A percentile compares a stretch with the other conserved stretches of the same genome.
Evolutionary conservation across 92 coral and sea anemone genomes (phyloP).

Genomic region (Porites divaricata): DNA sequence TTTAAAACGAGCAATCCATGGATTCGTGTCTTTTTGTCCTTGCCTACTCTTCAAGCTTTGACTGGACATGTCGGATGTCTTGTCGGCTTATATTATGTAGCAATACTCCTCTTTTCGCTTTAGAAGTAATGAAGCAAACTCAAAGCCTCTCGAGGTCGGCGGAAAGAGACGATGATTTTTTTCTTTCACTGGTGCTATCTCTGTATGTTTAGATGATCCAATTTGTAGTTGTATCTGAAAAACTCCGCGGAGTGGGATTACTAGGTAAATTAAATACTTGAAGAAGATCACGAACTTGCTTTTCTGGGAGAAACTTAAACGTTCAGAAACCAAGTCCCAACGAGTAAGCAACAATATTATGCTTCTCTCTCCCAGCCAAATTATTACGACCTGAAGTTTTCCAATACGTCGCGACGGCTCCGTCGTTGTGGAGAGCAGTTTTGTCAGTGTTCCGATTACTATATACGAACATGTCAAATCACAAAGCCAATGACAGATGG

Average conservation of each 20-base stretch:
- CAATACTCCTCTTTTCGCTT: not conserved
- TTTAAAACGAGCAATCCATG: too few relatives aligned
- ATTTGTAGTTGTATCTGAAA: not conserved
- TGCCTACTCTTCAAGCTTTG: conserved; percentile 2
- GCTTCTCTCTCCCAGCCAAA: too few relatives aligned
- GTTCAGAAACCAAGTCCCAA: not conserved
- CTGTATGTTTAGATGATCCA: not conserved
- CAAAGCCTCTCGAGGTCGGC: not conserved
- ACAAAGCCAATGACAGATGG: too few relatives aligned
- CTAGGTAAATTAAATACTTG: not conserved
- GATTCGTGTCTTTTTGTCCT: not conserved
- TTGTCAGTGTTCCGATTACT: too few relatives aligned
- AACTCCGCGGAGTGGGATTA: not conserved
- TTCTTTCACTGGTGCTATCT: not conserved
- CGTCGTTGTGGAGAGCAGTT: too few relatives aligned
- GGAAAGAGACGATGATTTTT: not conserved
- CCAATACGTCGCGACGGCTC: too few relatives aligned
- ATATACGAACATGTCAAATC: too few relatives aligned
- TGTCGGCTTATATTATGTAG: not conserved
- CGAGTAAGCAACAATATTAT: too few relatives aligned
- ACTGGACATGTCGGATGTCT: conserved; percentile 8
- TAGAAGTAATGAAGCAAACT: not conserved
- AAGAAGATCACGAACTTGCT: not conserved
- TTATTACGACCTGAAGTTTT: too few relatives aligned
- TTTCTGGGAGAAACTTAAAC: not conserved